Conservation (phyloP, 1,140 invertebrate species). For the Sipha flava region DNA sequence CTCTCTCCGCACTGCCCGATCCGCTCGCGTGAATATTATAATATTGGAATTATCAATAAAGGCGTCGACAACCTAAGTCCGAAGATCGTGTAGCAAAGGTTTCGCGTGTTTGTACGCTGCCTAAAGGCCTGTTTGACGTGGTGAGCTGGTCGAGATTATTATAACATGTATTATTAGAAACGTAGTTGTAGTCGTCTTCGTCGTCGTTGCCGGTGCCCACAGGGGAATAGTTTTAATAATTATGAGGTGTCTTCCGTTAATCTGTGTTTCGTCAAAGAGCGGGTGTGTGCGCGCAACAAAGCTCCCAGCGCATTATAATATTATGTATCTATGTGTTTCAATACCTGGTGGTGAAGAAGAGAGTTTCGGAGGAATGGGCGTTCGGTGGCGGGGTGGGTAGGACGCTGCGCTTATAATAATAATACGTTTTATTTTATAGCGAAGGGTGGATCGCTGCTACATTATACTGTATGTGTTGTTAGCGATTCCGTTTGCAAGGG, state of each 20-base stretch:
- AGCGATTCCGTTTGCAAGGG: background rate
- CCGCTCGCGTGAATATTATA: too few species aligned
- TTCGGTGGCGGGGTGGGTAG: too few species aligned
- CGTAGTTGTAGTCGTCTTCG: background rate
- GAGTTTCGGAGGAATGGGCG: too few species aligned
- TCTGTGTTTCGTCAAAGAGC: slow-evolving; percentile 4
- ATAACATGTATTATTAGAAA: background rate
- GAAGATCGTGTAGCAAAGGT: background rate
- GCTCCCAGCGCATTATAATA: too few species aligned
- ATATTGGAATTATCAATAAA: slow-evolving; percentile 23
- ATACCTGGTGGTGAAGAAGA: too few species aligned
- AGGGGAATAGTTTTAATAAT: background rate
- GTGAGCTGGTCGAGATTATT: background rate
- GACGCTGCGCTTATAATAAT: too few species aligned
- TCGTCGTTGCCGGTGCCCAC: background rate
- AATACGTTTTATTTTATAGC: too few species aligned
- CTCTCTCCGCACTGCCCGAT: too few species aligned
- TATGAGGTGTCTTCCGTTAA: slow-evolving; percentile 2
- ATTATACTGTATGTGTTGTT: background rate
- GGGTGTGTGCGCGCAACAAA: background rate
- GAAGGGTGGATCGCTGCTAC: too few species aligned
- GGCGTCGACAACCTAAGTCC: slow-evolving; percentile 6
- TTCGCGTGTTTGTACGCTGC: too few species aligned
- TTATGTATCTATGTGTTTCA: too few species aligned
- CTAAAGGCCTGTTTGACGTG: background rate